phyloP scores from a whole-genome alignment of 2,113 vertebrate genomes.

The Corythornis cristatus region DNA sequence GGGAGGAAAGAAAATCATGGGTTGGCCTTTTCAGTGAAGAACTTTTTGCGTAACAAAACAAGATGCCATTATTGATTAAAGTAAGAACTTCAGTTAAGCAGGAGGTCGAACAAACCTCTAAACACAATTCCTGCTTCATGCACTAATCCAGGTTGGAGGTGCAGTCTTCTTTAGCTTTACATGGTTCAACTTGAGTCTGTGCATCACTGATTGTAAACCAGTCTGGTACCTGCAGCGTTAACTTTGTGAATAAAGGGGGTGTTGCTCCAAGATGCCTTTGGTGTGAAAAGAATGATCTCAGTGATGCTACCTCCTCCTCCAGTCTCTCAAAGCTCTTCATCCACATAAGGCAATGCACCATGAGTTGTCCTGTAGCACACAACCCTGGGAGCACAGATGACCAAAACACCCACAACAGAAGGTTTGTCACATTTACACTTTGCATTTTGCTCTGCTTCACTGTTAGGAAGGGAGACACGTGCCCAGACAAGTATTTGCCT shows the following conservation, averaged over 20 bases:
- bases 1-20: constrained; percentile 11
- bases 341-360: background rate
- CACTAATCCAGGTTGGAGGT: background rate
- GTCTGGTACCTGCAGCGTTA: fast-evolving
- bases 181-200: background rate
- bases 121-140: background rate
- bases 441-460: background rate
- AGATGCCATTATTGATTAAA: constrained; percentile 32
- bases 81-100: background rate
- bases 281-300: background rate
- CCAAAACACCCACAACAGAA: background rate
- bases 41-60: constrained; percentile 12
- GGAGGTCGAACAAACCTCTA: background rate
- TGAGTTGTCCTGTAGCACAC: background rate
- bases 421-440: fast-evolving
- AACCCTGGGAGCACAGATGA: background rate
- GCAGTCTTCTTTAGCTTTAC: background rate
- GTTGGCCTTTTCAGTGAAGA: background rate
- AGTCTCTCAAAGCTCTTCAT: background rate
- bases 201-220: background rate
- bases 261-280: background rate
- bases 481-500: background rate
- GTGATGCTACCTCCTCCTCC: background rate
- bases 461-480: background rate
- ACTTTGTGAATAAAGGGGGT: background rate